Conservation (phyloP, 2,113 vertebrate species). For the Tachycineta bicolor region DNA sequence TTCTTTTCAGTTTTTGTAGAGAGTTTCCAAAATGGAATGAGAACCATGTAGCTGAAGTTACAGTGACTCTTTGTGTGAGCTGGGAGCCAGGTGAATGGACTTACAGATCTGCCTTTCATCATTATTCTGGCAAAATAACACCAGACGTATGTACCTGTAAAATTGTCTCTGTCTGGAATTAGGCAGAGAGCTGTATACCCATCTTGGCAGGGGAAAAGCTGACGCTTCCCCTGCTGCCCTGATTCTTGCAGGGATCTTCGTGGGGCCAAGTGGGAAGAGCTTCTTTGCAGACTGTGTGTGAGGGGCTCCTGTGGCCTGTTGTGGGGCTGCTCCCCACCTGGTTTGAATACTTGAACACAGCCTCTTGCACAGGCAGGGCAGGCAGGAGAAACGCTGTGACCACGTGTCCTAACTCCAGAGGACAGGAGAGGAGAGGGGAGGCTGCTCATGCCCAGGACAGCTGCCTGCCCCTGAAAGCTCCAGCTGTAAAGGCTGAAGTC, state of each 20-base stretch:
- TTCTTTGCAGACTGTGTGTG: neutral
- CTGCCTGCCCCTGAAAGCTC: neutral
- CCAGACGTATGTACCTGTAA: neutral
- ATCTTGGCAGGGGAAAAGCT: neutral
- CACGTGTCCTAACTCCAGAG: accelerated
- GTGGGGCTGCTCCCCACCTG: neutral
- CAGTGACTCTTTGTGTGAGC: neutral
- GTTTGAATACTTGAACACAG: neutral
- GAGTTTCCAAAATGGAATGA: neutral
- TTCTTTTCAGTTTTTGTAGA: neutral
- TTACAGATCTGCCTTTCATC: neutral
- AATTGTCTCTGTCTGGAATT: neutral
- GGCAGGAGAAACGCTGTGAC: neutral
- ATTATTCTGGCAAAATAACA: neutral
- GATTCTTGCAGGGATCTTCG: accelerated
- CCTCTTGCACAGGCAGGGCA: neutral
- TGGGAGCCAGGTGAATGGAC: neutral
- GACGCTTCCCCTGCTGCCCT: neutral
- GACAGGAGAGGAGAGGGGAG: neutral
- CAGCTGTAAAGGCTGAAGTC: neutral
- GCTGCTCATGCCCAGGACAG: neutral
- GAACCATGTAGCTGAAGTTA: neutral
- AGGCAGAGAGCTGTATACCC: neutral
- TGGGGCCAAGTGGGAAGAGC: neutral
- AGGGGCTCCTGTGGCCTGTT: neutral